These are phyloP conservation scores for Dicranocentrus wangi DNA, from an alignment of 2,888 invertebrate genomes.

Conservation along the genomic window DNA sequence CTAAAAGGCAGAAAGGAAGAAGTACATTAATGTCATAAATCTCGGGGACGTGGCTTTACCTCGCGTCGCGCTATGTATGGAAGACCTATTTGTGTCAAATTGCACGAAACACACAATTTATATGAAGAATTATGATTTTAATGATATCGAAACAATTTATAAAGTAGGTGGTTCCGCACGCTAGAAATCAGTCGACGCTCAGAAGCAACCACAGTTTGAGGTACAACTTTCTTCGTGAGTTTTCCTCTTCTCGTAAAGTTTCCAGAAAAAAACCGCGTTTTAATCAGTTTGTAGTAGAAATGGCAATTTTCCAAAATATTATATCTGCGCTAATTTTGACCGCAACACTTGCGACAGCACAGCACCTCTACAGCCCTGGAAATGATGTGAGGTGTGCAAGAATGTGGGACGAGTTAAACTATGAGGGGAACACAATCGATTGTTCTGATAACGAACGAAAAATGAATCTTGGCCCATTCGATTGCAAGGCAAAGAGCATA, in stretches of 20 bases:
- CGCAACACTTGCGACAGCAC: conserved; percentile 7
- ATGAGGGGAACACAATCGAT: conserved; percentile 52
- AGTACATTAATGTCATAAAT: no score
- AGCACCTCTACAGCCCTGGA: conserved; percentile 61
- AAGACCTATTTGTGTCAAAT: conserved; percentile 9
- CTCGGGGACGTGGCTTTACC: background rate
- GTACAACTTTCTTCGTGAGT: background rate
- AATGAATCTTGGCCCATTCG: conserved; percentile 59
- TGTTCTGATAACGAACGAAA: conserved; percentile 64
- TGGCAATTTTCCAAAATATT: background rate
- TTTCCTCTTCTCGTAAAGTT: background rate
- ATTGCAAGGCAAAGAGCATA: conserved; percentile 64
- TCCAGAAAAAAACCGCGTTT: background rate
- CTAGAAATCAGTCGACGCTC: background rate
- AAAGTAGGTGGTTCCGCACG: background rate
- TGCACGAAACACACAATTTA: background rate
- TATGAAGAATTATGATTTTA: no score
- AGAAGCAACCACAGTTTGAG: background rate
- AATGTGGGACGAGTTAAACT: conserved; percentile 63
- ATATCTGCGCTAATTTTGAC: background rate
- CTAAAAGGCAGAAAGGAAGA: no score
- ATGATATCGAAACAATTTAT: conserved; percentile 12
- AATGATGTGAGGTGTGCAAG: conserved; percentile 65
- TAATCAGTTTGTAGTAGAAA: background rate
- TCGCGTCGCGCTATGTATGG: background rate